Conservation (phyloP, 2,888 invertebrate genomes). For the Ischnus inquisitorius region DNA sequence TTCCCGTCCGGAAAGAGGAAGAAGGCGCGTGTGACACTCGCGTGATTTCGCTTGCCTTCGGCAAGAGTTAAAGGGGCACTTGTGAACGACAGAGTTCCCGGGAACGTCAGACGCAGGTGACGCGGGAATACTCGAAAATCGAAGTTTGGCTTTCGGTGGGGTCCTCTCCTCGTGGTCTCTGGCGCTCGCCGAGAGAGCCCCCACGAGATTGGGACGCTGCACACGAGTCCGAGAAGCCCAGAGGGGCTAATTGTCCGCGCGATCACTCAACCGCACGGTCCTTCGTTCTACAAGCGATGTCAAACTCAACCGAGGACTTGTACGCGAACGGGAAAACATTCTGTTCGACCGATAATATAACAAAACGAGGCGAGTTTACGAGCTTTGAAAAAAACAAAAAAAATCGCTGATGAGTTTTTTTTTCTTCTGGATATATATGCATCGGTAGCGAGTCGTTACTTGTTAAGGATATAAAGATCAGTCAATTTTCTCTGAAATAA, state of each 20-base stretch:
- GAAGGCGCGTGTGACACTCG: slow-evolving; percentile 33
- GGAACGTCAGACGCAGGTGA: slow-evolving; percentile 63
- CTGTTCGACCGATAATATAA: slow-evolving; percentile 21
- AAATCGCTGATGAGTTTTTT: no score
- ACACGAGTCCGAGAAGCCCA: slow-evolving; percentile 15
- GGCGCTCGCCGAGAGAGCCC: neutral
- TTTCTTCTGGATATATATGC: no score
- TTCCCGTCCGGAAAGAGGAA: slow-evolving; percentile 34
- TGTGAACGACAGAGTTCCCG: slow-evolving; percentile 59
- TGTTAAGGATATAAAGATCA: no score
- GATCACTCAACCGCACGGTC: slow-evolving; percentile 29
- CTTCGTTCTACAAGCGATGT: slow-evolving; percentile 20
- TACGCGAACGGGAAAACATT: slow-evolving; percentile 22
- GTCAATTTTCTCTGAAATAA: no score
- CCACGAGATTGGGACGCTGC: slow-evolving; percentile 6
- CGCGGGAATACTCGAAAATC: slow-evolving; percentile 62
- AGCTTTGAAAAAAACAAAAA: neutral
- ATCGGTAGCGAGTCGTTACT: no score
- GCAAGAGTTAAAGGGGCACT: slow-evolving; percentile 25
- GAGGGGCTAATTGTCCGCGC: slow-evolving; percentile 47
- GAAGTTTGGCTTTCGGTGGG: slow-evolving; percentile 37
- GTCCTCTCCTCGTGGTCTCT: slow-evolving; percentile 6
- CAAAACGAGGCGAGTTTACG: neutral
- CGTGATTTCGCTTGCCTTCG: slow-evolving; percentile 17
- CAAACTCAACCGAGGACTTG: slow-evolving; percentile 2